Evolutionary conservation across 2,797 vertebrate species (phyloP), one percentile per base, ranked within the genome.

Genomic region (Onychomys torridus): DNA sequence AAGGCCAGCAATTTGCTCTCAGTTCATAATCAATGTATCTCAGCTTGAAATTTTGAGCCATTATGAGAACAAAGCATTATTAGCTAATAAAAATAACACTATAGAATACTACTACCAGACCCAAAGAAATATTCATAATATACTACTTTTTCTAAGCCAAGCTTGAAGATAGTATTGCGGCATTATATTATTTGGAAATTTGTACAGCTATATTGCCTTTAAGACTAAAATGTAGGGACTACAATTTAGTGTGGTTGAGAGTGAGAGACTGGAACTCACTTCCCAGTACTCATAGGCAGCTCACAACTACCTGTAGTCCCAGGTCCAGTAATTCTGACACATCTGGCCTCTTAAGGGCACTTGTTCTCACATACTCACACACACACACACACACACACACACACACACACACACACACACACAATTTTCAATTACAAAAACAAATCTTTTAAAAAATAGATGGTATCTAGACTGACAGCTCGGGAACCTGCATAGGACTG

Each of bases 1-100:
- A 71, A 63, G 40, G 59, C 57, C 19, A 76, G 8, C 40, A 13
- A 91, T 37, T 77, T 82, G 40, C 90, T 92, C 82, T 37, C 93
- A 87, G 34, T 71, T 94, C 94, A 65, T 59, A 81, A 89, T 9
- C 34, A 59, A 21, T 77, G 27, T 37, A 57, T 81, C 57, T 83
- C 29, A 93, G 9, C 49, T 93, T n/a, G 25, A 84, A 95, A 84
- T 23, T 71, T 46, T 87, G n/a, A 19, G 83, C 32, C 46, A 93
- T 69, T n/a, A 19, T 81, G 92, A 63, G 46, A 93, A 88, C 32
- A 86, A 93, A 89, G 40, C 34, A 63, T 69, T 73, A 52, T 59
- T 23, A 14, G 34, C 63, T 93, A 81, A 76, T 79, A 89, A 43
- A 95, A 93, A 84, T 92, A 10, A 78, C 88, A 43, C 40, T 19